Base-by-base conservation (phyloP, 2,888 invertebrate genomes). In the Chymomyza procnemis region DNA sequence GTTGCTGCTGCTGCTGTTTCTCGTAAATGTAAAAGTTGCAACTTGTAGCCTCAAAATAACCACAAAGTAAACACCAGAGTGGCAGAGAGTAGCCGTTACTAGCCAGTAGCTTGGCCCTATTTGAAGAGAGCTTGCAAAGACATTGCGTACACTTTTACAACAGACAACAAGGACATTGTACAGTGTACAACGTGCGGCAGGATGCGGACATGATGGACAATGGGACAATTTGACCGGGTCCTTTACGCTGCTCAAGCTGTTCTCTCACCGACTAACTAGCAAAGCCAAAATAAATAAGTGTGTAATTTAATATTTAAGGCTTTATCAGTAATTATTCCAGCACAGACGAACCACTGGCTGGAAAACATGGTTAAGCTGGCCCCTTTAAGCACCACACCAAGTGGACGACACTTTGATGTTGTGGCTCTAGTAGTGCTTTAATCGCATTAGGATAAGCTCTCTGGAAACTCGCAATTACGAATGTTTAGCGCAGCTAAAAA, bases 241-340 rank as follows among this genome's bases (percentile, higher is more conserved):
- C 50, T 18, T 50, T 18, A 18, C 19, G 50, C 19, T 50, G 50
- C 19, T 50, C 18, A 8, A 18, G 50, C 19, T 50, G 50, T 50
- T 41, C 12, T 9, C 34, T 41, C 9, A 12, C 18, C 21, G 19
- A 9, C 34, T 34, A 34, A 9, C 18, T 54, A 9, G 54, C 54
- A 54, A 50, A 54, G 54, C 62, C 73, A 81, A 86, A 78, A 78
- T 76, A 86, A 83, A 84, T 81, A 84, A 86, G 76, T 81, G 79
- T 84, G 86, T 86, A 86, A 84, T 86, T 84, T 81, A 86, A 84
- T 84, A 84, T 86, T 81, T 79, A 81, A 74, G 87, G 73, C 86
- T 79, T 79, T 81, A 86, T 74, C 76, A 76, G 79, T 85, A 84
- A 84, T 84, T 84, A 86, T 81, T 84, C 78, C 76, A 69, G 70